Conservation (phyloP, 92 coral and sea anemone species). For the Hydrozoanthus gracilis region DNA sequence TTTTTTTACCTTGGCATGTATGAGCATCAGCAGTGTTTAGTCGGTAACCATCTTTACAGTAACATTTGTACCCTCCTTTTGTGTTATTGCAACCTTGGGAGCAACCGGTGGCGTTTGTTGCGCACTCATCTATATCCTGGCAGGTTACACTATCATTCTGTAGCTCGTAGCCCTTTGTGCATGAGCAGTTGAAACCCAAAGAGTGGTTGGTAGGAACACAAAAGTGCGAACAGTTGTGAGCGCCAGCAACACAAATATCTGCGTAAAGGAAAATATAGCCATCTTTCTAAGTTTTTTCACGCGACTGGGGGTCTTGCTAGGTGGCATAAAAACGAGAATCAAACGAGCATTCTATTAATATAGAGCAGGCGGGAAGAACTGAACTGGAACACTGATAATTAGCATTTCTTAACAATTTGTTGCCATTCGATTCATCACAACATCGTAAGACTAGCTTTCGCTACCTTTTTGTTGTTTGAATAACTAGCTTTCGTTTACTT, state of each 20-base stretch:
- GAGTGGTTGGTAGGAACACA: constrained; percentile 21
- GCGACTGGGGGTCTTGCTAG: too few relatives aligned
- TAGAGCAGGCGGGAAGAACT: too few relatives aligned
- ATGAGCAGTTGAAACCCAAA: constrained; percentile 31
- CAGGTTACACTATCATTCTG: constrained; percentile 8
- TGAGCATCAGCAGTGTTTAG: not conserved
- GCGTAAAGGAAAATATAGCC: not conserved
- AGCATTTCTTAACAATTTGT: too few relatives aligned
- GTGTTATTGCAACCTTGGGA: constrained; percentile 34
- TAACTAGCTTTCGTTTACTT: too few relatives aligned
- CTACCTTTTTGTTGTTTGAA: too few relatives aligned
- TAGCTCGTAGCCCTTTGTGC: constrained; percentile 12
- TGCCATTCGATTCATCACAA: too few relatives aligned
- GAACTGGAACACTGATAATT: too few relatives aligned
- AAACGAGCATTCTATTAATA: too few relatives aligned
- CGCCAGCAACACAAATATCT: constrained; percentile 16
- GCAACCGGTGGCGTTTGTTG: not conserved
- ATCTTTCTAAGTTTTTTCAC: too few relatives aligned
- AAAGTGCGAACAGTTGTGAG: constrained; percentile 30
- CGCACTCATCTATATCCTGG: constrained; percentile 54
- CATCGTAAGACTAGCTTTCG: too few relatives aligned
- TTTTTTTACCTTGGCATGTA: constrained; percentile 16
- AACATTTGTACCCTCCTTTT: constrained; percentile 18
- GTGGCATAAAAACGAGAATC: too few relatives aligned
- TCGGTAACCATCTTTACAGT: constrained; percentile 35